Evolutionary conservation across 2,113 vertebrate species (phyloP).

Genomic region (Ciconia boyciana): DNA sequence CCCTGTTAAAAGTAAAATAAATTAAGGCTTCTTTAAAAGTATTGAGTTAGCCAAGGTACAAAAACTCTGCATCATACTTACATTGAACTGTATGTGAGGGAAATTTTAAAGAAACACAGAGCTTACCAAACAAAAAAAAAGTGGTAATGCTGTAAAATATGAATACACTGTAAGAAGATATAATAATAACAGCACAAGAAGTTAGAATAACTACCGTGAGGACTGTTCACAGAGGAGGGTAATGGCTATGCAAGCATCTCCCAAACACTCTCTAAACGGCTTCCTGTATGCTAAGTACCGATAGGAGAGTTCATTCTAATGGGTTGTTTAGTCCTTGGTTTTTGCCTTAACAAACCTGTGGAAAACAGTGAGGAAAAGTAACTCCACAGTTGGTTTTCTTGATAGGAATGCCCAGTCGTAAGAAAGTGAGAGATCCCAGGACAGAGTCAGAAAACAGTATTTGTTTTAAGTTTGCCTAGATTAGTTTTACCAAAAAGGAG

Average conservation of each 20-base stretch:
- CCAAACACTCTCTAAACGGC: not conserved
- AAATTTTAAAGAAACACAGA: not conserved
- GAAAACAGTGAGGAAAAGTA: not conserved
- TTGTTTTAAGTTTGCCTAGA: not conserved
- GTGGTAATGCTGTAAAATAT: not conserved
- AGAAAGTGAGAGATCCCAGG: not conserved
- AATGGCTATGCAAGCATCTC: not conserved
- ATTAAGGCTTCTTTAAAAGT: not conserved
- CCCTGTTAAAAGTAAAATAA: slow-evolving; percentile 34
- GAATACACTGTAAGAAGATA: not conserved
- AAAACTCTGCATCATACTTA: not conserved
- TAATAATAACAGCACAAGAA: not conserved
- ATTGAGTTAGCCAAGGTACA: not conserved
- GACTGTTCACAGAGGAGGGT: not conserved
- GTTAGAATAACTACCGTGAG: not conserved
- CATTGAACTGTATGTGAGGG: not conserved
- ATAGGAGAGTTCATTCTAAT: not conserved
- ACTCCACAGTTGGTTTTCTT: not conserved
- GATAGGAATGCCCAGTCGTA: not conserved
- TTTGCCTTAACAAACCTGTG: not conserved
- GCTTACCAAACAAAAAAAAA: not conserved
- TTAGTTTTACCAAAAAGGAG: not conserved
- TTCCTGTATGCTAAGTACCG: not conserved
- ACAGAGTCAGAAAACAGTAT: not conserved
- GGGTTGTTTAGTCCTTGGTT: not conserved